Evolutionary conservation across 1,140 invertebrate species (phyloP).

Genomic region (Rhopalosiphum padi): DNA sequence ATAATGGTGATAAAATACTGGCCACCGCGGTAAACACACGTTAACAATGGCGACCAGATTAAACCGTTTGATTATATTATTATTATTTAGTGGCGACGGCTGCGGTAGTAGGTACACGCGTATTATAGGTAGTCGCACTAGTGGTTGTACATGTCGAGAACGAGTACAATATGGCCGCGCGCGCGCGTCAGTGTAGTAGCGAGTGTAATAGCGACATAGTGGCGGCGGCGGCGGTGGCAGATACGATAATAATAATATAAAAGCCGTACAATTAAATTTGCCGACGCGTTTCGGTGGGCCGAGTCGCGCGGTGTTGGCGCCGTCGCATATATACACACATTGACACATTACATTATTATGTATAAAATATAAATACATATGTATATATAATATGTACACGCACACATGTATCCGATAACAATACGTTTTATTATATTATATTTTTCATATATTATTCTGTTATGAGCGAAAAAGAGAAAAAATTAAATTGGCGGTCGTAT

Average conservation of each 20-base stretch:
- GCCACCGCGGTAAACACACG: background rate
- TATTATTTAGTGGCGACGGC: background rate
- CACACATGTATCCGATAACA: background rate
- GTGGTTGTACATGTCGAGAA: background rate
- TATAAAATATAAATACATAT: background rate
- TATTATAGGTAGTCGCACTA: background rate
- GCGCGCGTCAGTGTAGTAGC: background rate
- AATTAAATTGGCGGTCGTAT: background rate
- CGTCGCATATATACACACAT: background rate
- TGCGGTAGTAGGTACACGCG: background rate
- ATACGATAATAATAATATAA: background rate
- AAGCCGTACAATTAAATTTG: background rate
- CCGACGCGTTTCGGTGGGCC: background rate
- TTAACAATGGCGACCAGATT: conserved; percentile 21
- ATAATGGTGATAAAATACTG: background rate
- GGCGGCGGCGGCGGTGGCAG: background rate
- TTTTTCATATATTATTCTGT: background rate
- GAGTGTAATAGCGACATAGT: background rate
- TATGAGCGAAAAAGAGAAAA: conserved; percentile 6
- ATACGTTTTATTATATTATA: background rate
- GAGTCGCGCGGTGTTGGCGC: background rate
- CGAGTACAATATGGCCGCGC: conserved; percentile 23
- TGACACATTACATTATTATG: background rate
- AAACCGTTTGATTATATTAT: conserved; percentile 16
- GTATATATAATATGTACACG: background rate